Conservation (phyloP, 2,113 vertebrate species). For the Channa argus region DNA sequence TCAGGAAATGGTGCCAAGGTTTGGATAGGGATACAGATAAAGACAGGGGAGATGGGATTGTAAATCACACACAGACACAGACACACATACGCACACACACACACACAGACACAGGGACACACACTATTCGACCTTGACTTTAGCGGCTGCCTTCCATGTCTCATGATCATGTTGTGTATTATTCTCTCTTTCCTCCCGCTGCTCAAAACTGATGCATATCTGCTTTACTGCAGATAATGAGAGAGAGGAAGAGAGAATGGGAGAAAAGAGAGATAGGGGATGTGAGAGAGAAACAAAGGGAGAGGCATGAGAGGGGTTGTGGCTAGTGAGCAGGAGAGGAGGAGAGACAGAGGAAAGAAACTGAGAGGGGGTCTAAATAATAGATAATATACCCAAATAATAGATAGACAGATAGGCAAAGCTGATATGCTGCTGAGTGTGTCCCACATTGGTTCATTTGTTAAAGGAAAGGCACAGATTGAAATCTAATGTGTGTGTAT, state of each 20-base stretch:
- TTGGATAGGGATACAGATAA: slow-evolving; percentile 79
- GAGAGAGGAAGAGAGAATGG: slow-evolving; percentile 17
- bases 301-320: slow-evolving; percentile 13
- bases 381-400: slow-evolving; percentile 65
- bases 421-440: slow-evolving; percentile 38
- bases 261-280: slow-evolving; percentile 10
- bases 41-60: slow-evolving; percentile 69
- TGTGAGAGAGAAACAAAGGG: slow-evolving; percentile 3
- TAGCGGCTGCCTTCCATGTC: slow-evolving; percentile 56
- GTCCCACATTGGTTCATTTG: slow-evolving; percentile 60
- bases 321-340: slow-evolving; percentile 18
- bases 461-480: slow-evolving; percentile 26
- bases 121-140: slow-evolving; percentile 74
- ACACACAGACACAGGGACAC: slow-evolving; percentile 37
- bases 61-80: slow-evolving; percentile 66
- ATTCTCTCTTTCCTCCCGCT: slow-evolving; percentile 51
- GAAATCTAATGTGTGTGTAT: slow-evolving; percentile 17
- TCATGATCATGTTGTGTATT: slow-evolving; percentile 70
- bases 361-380: slow-evolving; percentile 62
- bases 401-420: slow-evolving; percentile 39
- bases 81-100: slow-evolving; percentile 23
- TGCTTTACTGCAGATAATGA: slow-evolving; percentile 64
- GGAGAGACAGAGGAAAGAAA: slow-evolving; percentile 38
- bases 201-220: slow-evolving; percentile 71
- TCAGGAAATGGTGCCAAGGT: slow-evolving; percentile 71